These are phyloP conservation scores for Girardia tigrina DNA, from an alignment of 2,888 invertebrate genomes.

Conservation along the genomic window DNA sequence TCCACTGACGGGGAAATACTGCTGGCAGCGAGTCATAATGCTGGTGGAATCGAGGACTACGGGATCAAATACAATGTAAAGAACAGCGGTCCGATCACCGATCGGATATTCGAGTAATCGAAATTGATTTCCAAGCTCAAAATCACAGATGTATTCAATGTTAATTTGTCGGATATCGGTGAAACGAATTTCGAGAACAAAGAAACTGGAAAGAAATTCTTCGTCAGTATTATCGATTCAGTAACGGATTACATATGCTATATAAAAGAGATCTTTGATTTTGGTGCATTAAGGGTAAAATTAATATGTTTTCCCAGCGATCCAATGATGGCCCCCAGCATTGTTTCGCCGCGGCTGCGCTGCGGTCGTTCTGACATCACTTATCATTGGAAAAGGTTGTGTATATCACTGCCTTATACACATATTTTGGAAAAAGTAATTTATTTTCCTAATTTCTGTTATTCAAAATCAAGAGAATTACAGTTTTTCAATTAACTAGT, in stretches of 20 bases:
- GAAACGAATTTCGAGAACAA: slow-evolving; percentile 58
- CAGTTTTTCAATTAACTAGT: too few species aligned
- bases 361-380: too few species aligned
- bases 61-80: slow-evolving; percentile 95
- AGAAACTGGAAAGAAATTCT: neutral
- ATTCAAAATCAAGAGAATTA: too few species aligned
- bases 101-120: slow-evolving; percentile 70
- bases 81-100: slow-evolving; percentile 85
- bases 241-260: slow-evolving; percentile 71
- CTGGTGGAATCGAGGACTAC: slow-evolving; percentile 92
- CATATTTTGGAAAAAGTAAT: too few species aligned
- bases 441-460: too few species aligned
- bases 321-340: too few species aligned
- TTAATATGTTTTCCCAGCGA: too few species aligned
- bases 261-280: slow-evolving; percentile 95
- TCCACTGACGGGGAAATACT: slow-evolving; percentile 73
- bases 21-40: slow-evolving; percentile 94
- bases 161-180: slow-evolving; percentile 55
- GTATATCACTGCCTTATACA: too few species aligned
- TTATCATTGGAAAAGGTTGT: too few species aligned
- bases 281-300: slow-evolving; percentile 61
- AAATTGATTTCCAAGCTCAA: slow-evolving; percentile 66
- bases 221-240: slow-evolving; percentile 62
- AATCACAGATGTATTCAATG: slow-evolving; percentile 50
- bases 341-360: too few species aligned